A percentile compares a stretch with the other conserved stretches of the same genome.
Evolutionary conservation across 2,888 invertebrate genomes (phyloP).

Genomic region (Subacronicta megacephala): DNA sequence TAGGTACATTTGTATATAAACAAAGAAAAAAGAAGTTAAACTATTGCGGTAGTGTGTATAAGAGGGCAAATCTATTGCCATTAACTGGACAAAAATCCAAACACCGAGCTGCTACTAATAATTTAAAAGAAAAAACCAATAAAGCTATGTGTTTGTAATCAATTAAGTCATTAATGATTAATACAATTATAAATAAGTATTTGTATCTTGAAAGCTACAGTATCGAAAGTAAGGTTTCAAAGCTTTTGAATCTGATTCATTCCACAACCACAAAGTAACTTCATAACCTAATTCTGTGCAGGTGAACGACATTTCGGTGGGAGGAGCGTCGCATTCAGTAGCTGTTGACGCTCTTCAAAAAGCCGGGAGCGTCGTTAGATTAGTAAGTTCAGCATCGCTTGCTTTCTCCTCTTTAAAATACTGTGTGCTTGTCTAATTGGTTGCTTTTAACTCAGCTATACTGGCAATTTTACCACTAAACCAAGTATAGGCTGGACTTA

Average conservation of each 20-base stretch:
- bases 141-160: too few species aligned
- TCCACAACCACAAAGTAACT: neutral
- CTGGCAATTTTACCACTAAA: constrained; percentile 27
- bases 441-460: constrained; percentile 38
- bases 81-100: too few species aligned
- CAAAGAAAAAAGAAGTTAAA: too few species aligned
- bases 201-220: too few species aligned
- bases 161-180: too few species aligned
- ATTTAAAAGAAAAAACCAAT: too few species aligned
- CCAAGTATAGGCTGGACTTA: too few species aligned
- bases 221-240: neutral
- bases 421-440: constrained; percentile 48
- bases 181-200: too few species aligned
- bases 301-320: constrained; percentile 97
- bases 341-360: constrained; percentile 99
- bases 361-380: constrained; percentile 97
- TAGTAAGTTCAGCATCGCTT: constrained; percentile 90
- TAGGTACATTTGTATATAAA: too few species aligned
- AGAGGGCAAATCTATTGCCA: too few species aligned
- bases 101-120: too few species aligned
- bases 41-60: too few species aligned
- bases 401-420: constrained; percentile 29
- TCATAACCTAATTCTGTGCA: constrained; percentile 72
- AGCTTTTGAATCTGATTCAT: neutral
- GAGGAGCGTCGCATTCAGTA: constrained; percentile 97